These are phyloP conservation scores for Danionella cerebrum DNA, from an alignment of 2,113 vertebrate species.

Conservation along the genomic window DNA sequence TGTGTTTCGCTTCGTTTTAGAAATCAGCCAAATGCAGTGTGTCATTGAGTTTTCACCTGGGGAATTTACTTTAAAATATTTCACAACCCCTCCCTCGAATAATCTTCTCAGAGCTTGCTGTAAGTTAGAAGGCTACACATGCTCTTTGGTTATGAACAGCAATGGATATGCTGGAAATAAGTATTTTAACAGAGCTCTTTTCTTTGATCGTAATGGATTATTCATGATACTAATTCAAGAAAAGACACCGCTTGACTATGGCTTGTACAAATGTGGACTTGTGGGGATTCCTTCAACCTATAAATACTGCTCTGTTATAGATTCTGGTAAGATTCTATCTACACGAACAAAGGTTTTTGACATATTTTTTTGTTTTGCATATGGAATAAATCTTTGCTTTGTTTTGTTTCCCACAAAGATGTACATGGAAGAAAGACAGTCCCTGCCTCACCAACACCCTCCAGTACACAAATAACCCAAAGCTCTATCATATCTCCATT, in stretches of 20 bases:
- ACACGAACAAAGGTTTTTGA: no score
- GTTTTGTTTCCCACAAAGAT: neutral
- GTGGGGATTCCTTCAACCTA: slow-evolving; percentile 22
- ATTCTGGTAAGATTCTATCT: slow-evolving; percentile 49
- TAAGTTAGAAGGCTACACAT: slow-evolving; percentile 41
- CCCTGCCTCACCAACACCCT: neutral
- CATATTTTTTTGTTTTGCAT: no score
- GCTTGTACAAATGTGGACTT: slow-evolving; percentile 55
- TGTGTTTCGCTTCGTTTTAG: slow-evolving; percentile 40
- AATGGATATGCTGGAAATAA: slow-evolving; percentile 45
- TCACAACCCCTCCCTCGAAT: slow-evolving; percentile 46
- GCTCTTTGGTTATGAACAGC: slow-evolving; percentile 47
- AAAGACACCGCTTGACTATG: slow-evolving; percentile 42
- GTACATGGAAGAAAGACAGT: slow-evolving; percentile 3
- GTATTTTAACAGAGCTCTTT: slow-evolving; percentile 41
- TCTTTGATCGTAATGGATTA: slow-evolving; percentile 30
- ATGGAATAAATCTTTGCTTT: no score
- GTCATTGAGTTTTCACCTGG: slow-evolving; percentile 27
- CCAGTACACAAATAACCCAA: slow-evolving; percentile 8
- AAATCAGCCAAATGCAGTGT: slow-evolving; percentile 30
- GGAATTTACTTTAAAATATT: slow-evolving; percentile 45
- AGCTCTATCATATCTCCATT: neutral
- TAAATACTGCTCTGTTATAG: slow-evolving; percentile 39
- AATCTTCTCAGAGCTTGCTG: slow-evolving; percentile 51
- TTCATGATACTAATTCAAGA: slow-evolving; percentile 54